Evolutionary conservation across 1,140 invertebrate species (phyloP), one percentile per base, ranked within the genome.

Genomic region (Diploscapter pachys): DNA sequence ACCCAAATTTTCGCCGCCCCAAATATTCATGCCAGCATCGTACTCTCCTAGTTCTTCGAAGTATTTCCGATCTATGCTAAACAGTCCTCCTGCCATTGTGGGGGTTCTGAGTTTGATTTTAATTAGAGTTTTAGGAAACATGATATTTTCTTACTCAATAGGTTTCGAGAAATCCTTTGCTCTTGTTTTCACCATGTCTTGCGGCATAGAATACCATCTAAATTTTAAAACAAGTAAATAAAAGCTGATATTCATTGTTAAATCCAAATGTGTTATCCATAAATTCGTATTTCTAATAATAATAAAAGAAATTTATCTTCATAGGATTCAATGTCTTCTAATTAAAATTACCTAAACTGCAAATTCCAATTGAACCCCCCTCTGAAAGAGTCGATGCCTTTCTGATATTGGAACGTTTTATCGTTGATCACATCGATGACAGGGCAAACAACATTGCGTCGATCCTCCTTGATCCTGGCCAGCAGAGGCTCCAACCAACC

Each of bases 331-430:
- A 2, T 11, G 57, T 59, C 11, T 11, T 11, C 57, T 13, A 11
- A 59, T 65, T 9, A n/a, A 9, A 11, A 5, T 5, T 9, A 68
- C 90, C 93, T 91, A 86, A 96, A 95, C 87, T 96, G 95, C 11
- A 96, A 88, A 88, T 96, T 95, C 94, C 94, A 97, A 88, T 96
- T 96, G 87, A 97, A 97, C 49, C 94, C 95, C 78, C 94, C 95
- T 93, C 95, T 95, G 4, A 94, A 96, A 93, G 86, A 96, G 94
- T 71, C 94, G 95, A 81, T 99, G 97, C 48, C 98, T 94, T 88
- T 98, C 95, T 83, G 99, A 98, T 77, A 99, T 96, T 4, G 92
- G 80, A 97, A 93, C 3, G 93, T 94, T 80, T 95, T 91, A 82
- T 96, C 94, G 74, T 92, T 93, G 31, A 97, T 93, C 49, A 96